Evolutionary conservation across 2,888 invertebrate species (phyloP), one percentile per base, ranked within the genome.

Genomic region (Drosophila quasianomalipes): DNA sequence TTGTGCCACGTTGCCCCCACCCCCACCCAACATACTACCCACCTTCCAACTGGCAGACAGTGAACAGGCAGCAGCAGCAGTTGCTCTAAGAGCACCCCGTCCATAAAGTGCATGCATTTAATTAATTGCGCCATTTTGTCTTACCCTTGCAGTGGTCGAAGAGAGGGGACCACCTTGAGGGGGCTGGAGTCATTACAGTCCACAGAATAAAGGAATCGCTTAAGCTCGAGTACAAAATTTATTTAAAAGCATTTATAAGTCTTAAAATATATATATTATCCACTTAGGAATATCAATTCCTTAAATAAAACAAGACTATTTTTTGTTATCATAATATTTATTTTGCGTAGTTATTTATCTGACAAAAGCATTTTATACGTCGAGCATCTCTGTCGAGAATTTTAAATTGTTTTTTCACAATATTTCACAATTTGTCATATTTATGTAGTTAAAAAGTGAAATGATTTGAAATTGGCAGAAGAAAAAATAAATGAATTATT

Each of bases 81-180:
- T 28, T 28, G 44, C 41, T 35, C 52, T 31, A 55, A 12, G n/a
- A 41, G 41, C 47, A 30, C 47, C 12, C 49, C 33, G 72, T 79
- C 70, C 82, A 83, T 86, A 77, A 89, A 85, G 89, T 74, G 81
- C 86, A 79, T 81, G 83, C 86, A 84, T 81, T 83, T 89, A 85
- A 85, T 85, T 85, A 85, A 89, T 85, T 81, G 75, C 79, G 66
- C 66, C 70, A 83, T 86, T 85, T 83, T 79, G 81, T 83, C 79
- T 76, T 77, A 58, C 59, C 74, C 85, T 65, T 74, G 59, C 66
- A 82, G 71, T 58, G 62, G 58, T 64, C 75, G 57, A 53, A 47
- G 12, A 19, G 10, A 16, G 12, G 19, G 14, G 30, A 0, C 28
- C 30, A 47, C 14, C 9, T 47, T 28, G 9, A 41, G 54, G n/a